phyloP scores from a whole-genome alignment of 2,888 invertebrate species.

The Mesodorylaimus sp. region DNA sequence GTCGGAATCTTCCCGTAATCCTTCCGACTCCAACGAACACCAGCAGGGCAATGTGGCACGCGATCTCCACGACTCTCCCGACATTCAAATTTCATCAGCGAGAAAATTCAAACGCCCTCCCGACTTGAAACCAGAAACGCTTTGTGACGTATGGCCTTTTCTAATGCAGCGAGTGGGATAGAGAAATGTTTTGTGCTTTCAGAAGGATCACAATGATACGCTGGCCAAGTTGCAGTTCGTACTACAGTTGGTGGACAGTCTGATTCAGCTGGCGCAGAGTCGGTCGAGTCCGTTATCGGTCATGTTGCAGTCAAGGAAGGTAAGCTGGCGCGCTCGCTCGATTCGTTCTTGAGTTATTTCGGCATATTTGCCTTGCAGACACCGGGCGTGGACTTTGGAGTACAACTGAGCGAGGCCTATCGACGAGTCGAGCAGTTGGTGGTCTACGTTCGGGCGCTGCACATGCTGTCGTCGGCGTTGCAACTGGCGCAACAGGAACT shows the following conservation, averaged over 20 bases:
- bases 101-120: conserved; percentile 41
- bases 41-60: no score
- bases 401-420: conserved; percentile 22
- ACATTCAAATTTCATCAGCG: no score
- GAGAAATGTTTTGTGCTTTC: conserved; percentile 18
- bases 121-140: conserved; percentile 80
- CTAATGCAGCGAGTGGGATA: not conserved
- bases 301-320: conserved; percentile 21
- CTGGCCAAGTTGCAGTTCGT: conserved; percentile 93
- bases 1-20: no score
- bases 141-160: conserved; percentile 50
- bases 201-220: conserved; percentile 87
- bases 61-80: no score
- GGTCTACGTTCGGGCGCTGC: conserved; percentile 68
- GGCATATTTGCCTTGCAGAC: conserved; percentile 3
- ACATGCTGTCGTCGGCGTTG: conserved; percentile 81
- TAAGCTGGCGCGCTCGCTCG: conserved; percentile 3
- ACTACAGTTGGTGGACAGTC: conserved; percentile 77
- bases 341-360: not conserved
- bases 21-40: no score
- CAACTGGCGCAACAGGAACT: conserved; percentile 36
- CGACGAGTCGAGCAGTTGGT: conserved; percentile 60
- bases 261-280: conserved; percentile 50
- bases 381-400: conserved; percentile 6
- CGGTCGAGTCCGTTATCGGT: conserved; percentile 32